Evolutionary conservation across 2,797 vertebrate species (phyloP).

Genomic region (Clamator glandarius): DNA sequence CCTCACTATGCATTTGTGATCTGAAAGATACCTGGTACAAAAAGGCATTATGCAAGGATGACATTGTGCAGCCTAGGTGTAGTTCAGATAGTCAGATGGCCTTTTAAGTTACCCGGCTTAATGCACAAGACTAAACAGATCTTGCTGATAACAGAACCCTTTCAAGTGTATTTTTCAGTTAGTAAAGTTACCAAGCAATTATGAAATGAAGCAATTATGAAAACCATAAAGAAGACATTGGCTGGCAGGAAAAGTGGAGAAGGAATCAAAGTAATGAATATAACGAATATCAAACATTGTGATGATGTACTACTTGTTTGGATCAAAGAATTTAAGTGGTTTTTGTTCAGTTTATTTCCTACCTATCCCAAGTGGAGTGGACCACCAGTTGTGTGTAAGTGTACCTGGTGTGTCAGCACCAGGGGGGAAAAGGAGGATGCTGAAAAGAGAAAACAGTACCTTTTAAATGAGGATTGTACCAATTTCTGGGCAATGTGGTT

Average conservation of each 20-base stretch:
- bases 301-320: too few relatives aligned
- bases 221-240: too few relatives aligned
- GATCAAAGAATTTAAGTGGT: too few relatives aligned
- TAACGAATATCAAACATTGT: too few relatives aligned
- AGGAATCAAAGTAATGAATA: too few relatives aligned
- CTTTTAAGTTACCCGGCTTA: neutral
- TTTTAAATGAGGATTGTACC: neutral
- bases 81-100: neutral
- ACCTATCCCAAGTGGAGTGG: neutral
- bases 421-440: neutral
- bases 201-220: too few relatives aligned
- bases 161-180: neutral
- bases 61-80: neutral
- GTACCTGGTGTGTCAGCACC: neutral
- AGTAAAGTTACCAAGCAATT: neutral
- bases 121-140: neutral
- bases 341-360: neutral
- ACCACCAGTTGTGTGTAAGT: neutral
- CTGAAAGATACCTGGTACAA: neutral
- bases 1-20: neutral
- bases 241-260: too few relatives aligned
- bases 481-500: neutral
- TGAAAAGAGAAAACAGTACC: neutral
- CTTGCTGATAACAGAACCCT: neutral
- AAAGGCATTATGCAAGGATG: neutral